Evolutionary conservation across 2,888 invertebrate species (phyloP).

Genomic region (Miltochrista miniata): DNA sequence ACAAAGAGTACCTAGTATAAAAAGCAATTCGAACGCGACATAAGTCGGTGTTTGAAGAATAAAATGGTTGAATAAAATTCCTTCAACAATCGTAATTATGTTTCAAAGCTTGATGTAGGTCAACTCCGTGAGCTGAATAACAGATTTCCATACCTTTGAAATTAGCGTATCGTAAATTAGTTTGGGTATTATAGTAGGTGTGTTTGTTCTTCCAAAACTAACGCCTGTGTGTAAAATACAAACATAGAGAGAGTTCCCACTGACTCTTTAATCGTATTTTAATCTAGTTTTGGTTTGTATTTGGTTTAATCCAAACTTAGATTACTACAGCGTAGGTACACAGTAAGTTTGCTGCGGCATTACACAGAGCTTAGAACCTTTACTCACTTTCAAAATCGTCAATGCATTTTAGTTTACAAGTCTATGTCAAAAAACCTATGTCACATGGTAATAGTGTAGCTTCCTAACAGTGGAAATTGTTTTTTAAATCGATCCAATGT

Average conservation of each 20-base stretch:
- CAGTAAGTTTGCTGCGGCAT: too few relatives aligned
- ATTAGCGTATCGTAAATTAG: not conserved
- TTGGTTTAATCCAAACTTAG: not conserved
- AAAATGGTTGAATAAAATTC: too few relatives aligned
- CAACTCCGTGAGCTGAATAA: constrained; percentile 8
- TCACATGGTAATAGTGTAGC: too few relatives aligned
- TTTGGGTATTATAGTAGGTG: constrained; percentile 2
- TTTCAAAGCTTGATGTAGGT: constrained; percentile 14
- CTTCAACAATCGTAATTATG: constrained; percentile 1
- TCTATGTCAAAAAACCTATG: too few relatives aligned
- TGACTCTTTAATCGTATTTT: not conserved
- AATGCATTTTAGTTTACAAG: too few relatives aligned
- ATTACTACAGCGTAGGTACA: too few relatives aligned
- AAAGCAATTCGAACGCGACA: too few relatives aligned
- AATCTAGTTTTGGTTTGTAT: not conserved
- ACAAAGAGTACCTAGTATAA: too few relatives aligned
- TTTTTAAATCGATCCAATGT: too few relatives aligned
- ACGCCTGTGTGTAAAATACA: not conserved
- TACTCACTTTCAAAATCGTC: too few relatives aligned
- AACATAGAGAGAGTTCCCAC: not conserved
- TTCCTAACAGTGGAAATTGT: too few relatives aligned
- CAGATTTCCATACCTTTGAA: constrained; percentile 12
- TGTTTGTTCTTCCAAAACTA: not conserved
- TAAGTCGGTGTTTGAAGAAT: too few relatives aligned
- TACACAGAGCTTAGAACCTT: not conserved